Evolutionary conservation across 2,888 invertebrate genomes (phyloP), one percentile per base, ranked within the genome.

Genomic region (Oligia fasciuncula): DNA sequence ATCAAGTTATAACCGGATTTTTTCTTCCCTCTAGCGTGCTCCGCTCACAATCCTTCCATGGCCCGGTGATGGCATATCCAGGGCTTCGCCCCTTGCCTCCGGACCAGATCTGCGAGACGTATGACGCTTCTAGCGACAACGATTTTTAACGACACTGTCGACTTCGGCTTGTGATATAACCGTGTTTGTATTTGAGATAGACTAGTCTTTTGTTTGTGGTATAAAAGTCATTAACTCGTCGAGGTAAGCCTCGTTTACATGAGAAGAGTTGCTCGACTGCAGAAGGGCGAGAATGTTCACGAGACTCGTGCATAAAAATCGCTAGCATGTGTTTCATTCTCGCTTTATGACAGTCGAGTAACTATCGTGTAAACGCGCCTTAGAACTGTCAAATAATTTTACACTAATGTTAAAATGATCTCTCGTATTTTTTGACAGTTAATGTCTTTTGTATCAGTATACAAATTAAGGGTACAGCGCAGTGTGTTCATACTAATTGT

Each of bases 41-140:
- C 82, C 96, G 97, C 89, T 97, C 97, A 88, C 97, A 97, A 93
- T 97, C 97, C 85, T 97, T 97, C 94, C 97, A 97, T 93, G 97
- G 97, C 70, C 97, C 97, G 60, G 95, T 97, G 89, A 91, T 96
- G 86, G 91, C 94, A 81, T 95, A 95, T 29, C 91, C 94, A 49
- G 94, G 92, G 40, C 88, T 93, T 29, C 94, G 95, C 76, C 93
- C 94, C 88, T 92, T 93, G 84, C 93, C 94, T 78, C 91, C 93
- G 80, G 92, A 94, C 77, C 93, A 93, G 79, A 95, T 96, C 77
- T 92, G 91, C 78, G 97, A 96, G 91, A 92, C 87, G 81, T 95
- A 95, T 95, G 96, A 97, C 94, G 96, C 95, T 73, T 95, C 96
- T 78, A 97, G 97, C 95, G 97, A 97, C 90, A 97, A 97, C 95